Evolutionary conservation across 2,113 vertebrate species (phyloP), one percentile per base, ranked within the genome.

Genomic region (Menidia beryllina): DNA sequence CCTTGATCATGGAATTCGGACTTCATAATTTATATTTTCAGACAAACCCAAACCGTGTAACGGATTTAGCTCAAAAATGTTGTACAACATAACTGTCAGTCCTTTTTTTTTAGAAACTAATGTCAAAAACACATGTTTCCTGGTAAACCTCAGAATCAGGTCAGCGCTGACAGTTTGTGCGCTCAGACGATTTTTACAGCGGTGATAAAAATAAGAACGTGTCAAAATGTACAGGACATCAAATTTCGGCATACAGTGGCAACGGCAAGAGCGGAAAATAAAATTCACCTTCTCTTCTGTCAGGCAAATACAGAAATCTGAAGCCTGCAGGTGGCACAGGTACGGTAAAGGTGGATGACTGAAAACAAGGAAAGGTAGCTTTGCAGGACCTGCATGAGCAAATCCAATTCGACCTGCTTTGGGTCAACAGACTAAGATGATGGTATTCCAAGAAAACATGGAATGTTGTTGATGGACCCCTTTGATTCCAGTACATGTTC

Each of bases 251-350:
- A 23, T 24, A 48, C 30, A n/a, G 39, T 54, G 50, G 12, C 43
- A 20, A 30, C 21, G 50, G 27, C n/a, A n/a, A n/a, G n/a, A n/a
- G n/a, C n/a, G n/a, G n/a, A 48, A 4, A 15, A 13, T 20, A 4
- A 2, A 20, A 15, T 56, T 20, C 1, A 26, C 9, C 27, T 45
- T 14, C 24, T 41, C 25, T 27, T 6, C 12, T 66, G 50, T 53
- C 19, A 45, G 24, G 26, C n/a, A 45, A 8, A 25, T 34, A 45
- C 21, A 14, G 45, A 17, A 47, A 45, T 20, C 23, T 0, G 0
- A 48, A 11, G n/a, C 11, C n/a, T 49, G 58, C n/a, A 25, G 48
- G 25, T 17, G 11, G 48, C 30, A n/a, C 47, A 25, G 50, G 50
- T 6, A 26, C 50, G 38, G 34, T 24, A 65, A 41, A 64, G 34